Evolutionary conservation across 1,140 invertebrate species (phyloP).

Genomic region (Pygmarrhopalites habei): DNA sequence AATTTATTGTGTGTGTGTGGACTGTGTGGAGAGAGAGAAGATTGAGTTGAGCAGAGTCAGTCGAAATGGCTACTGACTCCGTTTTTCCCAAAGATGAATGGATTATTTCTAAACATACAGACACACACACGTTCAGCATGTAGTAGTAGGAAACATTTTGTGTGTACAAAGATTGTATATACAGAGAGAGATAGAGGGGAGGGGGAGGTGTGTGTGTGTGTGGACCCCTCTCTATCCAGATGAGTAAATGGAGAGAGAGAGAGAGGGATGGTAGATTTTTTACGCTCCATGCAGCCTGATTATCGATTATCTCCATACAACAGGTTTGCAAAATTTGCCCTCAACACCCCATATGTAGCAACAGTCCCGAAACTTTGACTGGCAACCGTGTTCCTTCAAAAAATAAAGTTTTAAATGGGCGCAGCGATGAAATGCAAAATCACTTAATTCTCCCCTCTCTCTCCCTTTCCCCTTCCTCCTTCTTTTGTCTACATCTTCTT

Average conservation of each 20-base stretch:
- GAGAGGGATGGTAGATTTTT: slow-evolving; percentile 19
- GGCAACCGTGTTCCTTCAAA: slow-evolving; percentile 13
- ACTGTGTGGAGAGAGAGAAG: no score
- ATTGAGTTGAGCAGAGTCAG: background rate
- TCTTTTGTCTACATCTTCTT: no score
- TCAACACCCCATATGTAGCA: background rate
- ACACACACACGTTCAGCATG: background rate
- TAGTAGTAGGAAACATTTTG: no score
- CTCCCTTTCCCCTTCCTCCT: no score
- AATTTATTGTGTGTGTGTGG: no score
- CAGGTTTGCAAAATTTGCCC: slow-evolving; percentile 23
- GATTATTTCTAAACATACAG: background rate
- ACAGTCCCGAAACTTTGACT: slow-evolving; percentile 1
- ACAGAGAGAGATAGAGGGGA: no score
- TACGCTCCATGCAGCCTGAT: slow-evolving; percentile 19
- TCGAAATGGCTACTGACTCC: background rate
- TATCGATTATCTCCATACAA: slow-evolving; percentile 22
- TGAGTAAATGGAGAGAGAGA: slow-evolving; percentile 16
- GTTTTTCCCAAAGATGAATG: slow-evolving; percentile 3
- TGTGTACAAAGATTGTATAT: no score
- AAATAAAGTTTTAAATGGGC: slow-evolving; percentile 18
- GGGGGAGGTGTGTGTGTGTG: no score
- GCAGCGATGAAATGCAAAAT: slow-evolving; percentile 6
- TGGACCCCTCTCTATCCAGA: slow-evolving; percentile 3
- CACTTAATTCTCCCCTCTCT: slow-evolving; percentile 13